phyloP scores from a whole-genome alignment of 2,797 vertebrate species.

The Selene dorsalis region DNA sequence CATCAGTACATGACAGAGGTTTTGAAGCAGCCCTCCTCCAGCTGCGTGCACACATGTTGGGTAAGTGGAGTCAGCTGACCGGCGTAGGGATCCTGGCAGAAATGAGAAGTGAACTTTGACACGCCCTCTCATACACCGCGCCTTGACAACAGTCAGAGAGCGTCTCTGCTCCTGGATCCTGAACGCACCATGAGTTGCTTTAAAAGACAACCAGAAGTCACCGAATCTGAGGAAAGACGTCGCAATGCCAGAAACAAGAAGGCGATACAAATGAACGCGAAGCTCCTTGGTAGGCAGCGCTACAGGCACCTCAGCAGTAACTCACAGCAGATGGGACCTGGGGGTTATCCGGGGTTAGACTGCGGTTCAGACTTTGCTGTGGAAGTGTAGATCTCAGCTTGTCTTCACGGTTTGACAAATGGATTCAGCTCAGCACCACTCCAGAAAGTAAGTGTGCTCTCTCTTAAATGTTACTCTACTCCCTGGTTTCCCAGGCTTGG shows the following conservation, averaged over 20 bases:
- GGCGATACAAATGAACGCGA: slow-evolving; percentile 57
- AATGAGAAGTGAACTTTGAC: slow-evolving; percentile 71
- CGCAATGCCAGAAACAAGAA: slow-evolving; percentile 49
- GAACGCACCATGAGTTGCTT: slow-evolving; percentile 77
- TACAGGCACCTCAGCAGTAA: background rate
- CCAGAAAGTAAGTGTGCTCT: background rate
- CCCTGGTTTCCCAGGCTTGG: slow-evolving; percentile 83
- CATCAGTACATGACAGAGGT: background rate
- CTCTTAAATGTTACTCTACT: background rate
- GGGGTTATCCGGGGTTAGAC: background rate
- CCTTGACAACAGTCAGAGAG: slow-evolving; percentile 11
- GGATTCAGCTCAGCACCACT: background rate
- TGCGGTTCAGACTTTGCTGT: background rate
- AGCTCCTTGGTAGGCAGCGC: slow-evolving; percentile 79
- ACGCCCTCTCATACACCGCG: slow-evolving; percentile 63
- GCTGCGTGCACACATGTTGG: background rate
- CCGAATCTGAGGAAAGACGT: slow-evolving; percentile 71
- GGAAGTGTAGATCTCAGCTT: background rate
- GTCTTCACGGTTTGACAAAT: background rate
- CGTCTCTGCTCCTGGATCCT: background rate
- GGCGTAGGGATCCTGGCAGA: background rate
- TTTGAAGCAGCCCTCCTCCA: too few species aligned
- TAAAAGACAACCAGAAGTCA: slow-evolving; percentile 54
- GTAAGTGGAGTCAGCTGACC: slow-evolving; percentile 32
- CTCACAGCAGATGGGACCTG: background rate